Base-by-base conservation (phyloP, 2,888 invertebrate species). In the Blastobasis adustella region DNA sequence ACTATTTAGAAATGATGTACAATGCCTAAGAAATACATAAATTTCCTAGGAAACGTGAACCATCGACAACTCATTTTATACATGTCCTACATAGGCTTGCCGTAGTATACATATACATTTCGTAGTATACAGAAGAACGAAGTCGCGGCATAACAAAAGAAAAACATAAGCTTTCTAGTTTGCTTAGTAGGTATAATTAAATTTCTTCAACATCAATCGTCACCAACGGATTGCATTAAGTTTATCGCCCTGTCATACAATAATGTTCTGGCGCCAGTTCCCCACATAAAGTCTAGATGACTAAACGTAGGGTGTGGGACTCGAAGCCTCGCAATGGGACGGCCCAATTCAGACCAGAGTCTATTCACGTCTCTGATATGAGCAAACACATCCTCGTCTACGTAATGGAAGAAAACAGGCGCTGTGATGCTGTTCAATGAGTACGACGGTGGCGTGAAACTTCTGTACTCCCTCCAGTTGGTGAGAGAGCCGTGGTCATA, bases 271-370 rank as follows among this genome's bases (percentile, higher is more conserved):
- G 89, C 90, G 70, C 91, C 85, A 5, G 84, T 87, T 7, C 90
- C 92, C 91, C 92, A 92, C 63, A 92, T 88, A 66, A 92, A 93
- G 66, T 93, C 93, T 56, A 93, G 75, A 72, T 93, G 93, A 68
- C 91, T 92, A 65, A 92, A 93, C 36, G 86, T 74, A 7, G 76
- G 69, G 61, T 89, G 85, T 5, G 89, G 83, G 2, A 93, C 90
- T 51, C 84, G 68, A 68, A 89, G 90, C 58, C 89, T 79, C 37
- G 82, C 87, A 3, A 89, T 80, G 49, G 86, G 73, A 55, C 79
- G 90, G 49, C 85, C 90, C 61, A 88, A 79, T 63, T 77, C 75
- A 36, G 66, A 69, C 6, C 78, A 82, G 41, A 92, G 70, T 53
- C 73, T 74, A 54, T 86, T 74, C 7, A 91, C 87, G 65, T 92